Percentiles rank a stretch among this genome's conserved stretches.
phyloP scores from a whole-genome alignment of 2,888 invertebrate species.

The Mesochorus sp. region DNA sequence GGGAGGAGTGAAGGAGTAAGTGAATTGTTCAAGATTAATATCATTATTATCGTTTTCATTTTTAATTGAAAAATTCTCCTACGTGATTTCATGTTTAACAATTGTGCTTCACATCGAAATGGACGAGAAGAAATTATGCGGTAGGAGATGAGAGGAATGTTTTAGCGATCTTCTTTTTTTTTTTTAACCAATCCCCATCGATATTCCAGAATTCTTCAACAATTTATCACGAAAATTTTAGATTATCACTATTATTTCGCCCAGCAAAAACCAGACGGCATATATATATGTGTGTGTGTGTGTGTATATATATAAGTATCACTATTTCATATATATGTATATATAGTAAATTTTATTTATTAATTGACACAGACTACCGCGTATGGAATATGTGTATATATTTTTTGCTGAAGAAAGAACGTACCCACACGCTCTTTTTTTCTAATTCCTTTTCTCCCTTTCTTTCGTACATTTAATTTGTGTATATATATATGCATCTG shows the following conservation, averaged over 20 bases:
- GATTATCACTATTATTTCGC: slow-evolving; percentile 54
- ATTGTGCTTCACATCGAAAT: not conserved
- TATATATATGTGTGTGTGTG: slow-evolving; percentile 4
- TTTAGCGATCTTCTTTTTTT: not conserved
- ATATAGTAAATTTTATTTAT: slow-evolving; percentile 57
- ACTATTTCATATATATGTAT: slow-evolving; percentile 33
- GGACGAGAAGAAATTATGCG: not conserved
- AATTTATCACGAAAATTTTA: slow-evolving; percentile 62
- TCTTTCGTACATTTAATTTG: slow-evolving; percentile 25
- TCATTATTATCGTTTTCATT: too few species aligned
- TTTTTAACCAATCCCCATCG: not conserved
- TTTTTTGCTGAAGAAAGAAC: slow-evolving; percentile 41
- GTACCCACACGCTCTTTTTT: slow-evolving; percentile 15
- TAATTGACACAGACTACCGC: slow-evolving; percentile 76
- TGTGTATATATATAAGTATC: slow-evolving; percentile 39
- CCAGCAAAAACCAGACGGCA: slow-evolving; percentile 45
- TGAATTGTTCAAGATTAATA: too few species aligned
- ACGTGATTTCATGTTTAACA: too few species aligned
- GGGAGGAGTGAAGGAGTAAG: too few species aligned
- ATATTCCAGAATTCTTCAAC: slow-evolving; percentile 38
- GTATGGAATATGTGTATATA: slow-evolving; percentile 64
- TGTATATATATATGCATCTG: slow-evolving; percentile 14
- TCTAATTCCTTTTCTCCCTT: not conserved
- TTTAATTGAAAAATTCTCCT: too few species aligned
- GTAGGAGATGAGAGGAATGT: not conserved